Conservation (phyloP, 2,113 vertebrate species). For the Saguinus imperator region DNA sequence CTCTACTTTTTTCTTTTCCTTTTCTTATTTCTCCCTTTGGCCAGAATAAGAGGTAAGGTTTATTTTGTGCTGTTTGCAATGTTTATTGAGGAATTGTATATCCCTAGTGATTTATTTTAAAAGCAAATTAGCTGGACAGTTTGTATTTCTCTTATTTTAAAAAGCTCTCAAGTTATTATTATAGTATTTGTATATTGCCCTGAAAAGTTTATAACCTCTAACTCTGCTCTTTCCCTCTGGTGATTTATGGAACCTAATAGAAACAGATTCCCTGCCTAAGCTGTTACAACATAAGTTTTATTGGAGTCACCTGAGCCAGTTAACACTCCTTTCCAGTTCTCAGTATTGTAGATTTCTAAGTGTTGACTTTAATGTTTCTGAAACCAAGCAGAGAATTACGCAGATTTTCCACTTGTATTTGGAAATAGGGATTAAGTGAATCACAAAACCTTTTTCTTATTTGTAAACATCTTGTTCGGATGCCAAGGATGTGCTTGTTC, state of each 20-base stretch:
- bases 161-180: not conserved
- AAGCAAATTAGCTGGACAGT: not conserved
- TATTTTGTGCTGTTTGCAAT: not conserved
- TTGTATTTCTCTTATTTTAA: slow-evolving; percentile 23
- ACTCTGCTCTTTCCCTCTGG: not conserved
- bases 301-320: not conserved
- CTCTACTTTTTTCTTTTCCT: not conserved
- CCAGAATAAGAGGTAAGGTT: not conserved
- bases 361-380: not conserved
- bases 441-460: not conserved
- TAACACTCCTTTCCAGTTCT: not conserved
- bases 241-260: not conserved
- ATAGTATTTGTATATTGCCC: not conserved
- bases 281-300: not conserved
- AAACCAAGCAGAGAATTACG: not conserved
- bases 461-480: not conserved
- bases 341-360: not conserved
- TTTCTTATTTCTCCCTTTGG: not conserved
- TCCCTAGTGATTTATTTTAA: not conserved
- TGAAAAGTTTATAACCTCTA: not conserved
- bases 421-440: not conserved
- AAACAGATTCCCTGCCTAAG: not conserved
- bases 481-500: not conserved
- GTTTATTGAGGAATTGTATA: not conserved
- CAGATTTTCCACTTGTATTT: not conserved